Evolutionary conservation across 2,888 invertebrate species (phyloP).

Genomic region (Seira sanloemensis): DNA sequence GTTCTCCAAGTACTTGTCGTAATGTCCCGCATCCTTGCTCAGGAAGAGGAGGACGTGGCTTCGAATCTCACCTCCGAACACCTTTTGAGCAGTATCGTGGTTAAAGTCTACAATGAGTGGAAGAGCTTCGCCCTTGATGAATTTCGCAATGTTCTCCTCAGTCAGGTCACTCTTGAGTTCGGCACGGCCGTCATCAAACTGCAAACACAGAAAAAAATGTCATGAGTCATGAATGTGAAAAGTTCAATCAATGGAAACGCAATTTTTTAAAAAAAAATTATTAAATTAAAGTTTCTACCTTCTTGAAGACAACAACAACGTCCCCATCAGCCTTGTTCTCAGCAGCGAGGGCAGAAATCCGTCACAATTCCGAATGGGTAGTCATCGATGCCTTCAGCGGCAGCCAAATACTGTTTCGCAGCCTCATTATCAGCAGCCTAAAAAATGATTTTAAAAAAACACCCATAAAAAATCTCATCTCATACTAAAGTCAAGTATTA

Average conservation of each 20-base stretch:
- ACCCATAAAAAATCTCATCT: too few relatives aligned
- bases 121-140: constrained; percentile 89
- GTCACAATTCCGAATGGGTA: constrained; percentile 91
- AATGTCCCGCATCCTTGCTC: constrained; percentile 91
- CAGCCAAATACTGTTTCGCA: constrained; percentile 89
- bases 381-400: constrained; percentile 90
- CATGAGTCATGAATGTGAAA: constrained; percentile 1
- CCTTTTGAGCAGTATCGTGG: constrained; percentile 97
- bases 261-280: constrained; percentile 15
- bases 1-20: constrained; percentile 86
- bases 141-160: constrained; percentile 85
- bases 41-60: constrained; percentile 97
- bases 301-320: constrained; percentile 92
- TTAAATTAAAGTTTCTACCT: constrained; percentile 81
- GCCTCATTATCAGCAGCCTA: constrained; percentile 85
- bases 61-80: constrained; percentile 98
- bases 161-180: constrained; percentile 83
- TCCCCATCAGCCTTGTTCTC: constrained; percentile 89
- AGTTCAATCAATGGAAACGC: constrained; percentile 26
- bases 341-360: constrained; percentile 84
- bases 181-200: constrained; percentile 91
- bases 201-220: constrained; percentile 55
- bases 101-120: constrained; percentile 97
- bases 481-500: too few relatives aligned
- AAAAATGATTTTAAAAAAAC: not conserved